phyloP scores from a whole-genome alignment of 2,113 vertebrate genomes.

The Indicator maculatus region DNA sequence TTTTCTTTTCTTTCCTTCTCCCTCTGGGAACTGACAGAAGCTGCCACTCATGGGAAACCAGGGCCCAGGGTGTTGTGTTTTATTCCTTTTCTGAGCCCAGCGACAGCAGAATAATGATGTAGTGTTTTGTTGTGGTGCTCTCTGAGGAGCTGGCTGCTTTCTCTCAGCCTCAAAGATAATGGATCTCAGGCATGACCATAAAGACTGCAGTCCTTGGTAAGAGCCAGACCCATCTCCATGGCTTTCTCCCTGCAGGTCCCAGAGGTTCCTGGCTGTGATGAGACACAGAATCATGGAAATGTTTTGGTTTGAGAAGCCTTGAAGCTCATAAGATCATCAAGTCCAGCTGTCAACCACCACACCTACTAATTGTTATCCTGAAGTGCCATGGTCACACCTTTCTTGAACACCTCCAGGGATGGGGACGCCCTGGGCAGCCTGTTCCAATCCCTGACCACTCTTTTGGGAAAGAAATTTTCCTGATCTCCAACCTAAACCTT shows the following conservation, averaged over 20 bases:
- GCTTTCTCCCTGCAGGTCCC: not conserved
- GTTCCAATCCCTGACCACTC: too few species aligned
- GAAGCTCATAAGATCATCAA: too few species aligned
- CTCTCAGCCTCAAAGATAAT: not conserved
- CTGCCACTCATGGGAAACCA: not conserved
- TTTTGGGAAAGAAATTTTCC: too few species aligned
- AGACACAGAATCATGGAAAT: not conserved
- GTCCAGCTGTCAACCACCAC: too few species aligned
- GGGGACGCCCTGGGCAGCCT: too few species aligned
- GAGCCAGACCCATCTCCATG: not conserved
- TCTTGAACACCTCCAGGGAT: too few species aligned
- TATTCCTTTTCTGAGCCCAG: not conserved
- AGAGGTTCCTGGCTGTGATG: not conserved
- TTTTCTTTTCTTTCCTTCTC: not conserved
- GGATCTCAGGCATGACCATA: fast-evolving
- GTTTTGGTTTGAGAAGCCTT: too few species aligned
- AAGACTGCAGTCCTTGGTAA: fast-evolving
- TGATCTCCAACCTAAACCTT: too few species aligned
- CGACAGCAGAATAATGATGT: not conserved
- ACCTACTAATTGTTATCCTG: too few species aligned
- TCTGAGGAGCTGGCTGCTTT: not conserved
- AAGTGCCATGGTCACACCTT: too few species aligned
- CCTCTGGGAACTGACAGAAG: not conserved
- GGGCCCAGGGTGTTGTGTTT: not conserved
- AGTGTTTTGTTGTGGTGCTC: not conserved